phyloP scores from a whole-genome alignment of 2,113 vertebrate species.

The Amphilophus citrinellus region DNA sequence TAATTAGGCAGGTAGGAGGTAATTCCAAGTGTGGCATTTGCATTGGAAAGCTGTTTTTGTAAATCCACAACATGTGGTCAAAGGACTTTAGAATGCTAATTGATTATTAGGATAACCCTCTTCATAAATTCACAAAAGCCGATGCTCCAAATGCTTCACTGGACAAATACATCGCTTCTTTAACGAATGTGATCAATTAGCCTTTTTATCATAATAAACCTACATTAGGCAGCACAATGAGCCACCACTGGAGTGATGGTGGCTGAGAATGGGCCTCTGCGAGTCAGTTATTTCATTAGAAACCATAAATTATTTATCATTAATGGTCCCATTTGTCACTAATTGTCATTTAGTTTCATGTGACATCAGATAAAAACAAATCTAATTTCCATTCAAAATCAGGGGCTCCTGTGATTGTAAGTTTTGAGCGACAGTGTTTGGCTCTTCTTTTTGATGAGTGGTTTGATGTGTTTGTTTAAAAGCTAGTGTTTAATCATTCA shows the following conservation, averaged over 20 bases:
- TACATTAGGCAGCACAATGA: not conserved
- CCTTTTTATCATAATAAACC: not conserved
- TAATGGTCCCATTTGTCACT: not conserved
- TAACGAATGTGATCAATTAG: not conserved
- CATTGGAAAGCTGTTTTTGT: not conserved
- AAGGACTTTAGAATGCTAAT: not conserved
- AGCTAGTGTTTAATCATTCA: not conserved
- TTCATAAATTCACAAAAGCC: not conserved
- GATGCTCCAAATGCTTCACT: not conserved
- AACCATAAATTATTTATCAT: not conserved
- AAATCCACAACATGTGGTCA: not conserved
- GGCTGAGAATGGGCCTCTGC: not conserved
- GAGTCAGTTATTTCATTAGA: not conserved
- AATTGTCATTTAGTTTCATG: not conserved
- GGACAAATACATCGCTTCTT: not conserved
- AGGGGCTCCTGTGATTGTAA: not conserved
- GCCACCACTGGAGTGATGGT: not conserved
- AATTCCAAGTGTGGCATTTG: not conserved
- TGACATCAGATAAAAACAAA: not conserved
- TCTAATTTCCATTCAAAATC: not conserved
- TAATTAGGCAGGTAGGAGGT: not conserved
- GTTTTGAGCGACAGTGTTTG: not conserved
- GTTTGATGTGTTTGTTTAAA: not conserved
- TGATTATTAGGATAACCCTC: not conserved
- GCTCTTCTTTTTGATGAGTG: not conserved